Conservation (phyloP, 2,888 invertebrate species). For the Gari tellinella region DNA sequence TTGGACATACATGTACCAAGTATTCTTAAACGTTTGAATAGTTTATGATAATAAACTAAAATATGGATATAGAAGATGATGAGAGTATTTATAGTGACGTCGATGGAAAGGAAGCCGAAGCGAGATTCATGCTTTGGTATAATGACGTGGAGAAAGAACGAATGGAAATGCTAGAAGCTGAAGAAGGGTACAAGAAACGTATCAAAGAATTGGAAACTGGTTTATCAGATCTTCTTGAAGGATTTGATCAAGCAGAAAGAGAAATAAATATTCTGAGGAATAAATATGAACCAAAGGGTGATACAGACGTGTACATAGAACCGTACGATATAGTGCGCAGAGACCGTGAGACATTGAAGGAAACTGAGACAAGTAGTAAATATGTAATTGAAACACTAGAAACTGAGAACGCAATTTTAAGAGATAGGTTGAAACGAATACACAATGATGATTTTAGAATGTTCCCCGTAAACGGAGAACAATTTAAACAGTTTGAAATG, state of each 20-base stretch:
- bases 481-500: too few relatives aligned
- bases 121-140: slow-evolving; percentile 42
- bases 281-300: slow-evolving; percentile 37
- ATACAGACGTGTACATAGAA: slow-evolving; percentile 1
- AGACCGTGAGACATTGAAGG: slow-evolving; percentile 14
- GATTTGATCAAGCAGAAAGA: slow-evolving; percentile 30
- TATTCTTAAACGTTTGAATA: too few relatives aligned
- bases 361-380: slow-evolving; percentile 19
- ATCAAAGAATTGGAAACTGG: slow-evolving; percentile 37
- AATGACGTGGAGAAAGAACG: slow-evolving; percentile 29
- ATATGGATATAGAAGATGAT: too few relatives aligned
- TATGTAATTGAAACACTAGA: slow-evolving; percentile 11
- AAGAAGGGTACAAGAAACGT: slow-evolving; percentile 34
- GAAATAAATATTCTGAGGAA: slow-evolving; percentile 28
- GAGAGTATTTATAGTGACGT: not conserved
- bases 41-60: too few relatives aligned
- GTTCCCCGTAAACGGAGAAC: too few relatives aligned
- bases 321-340: slow-evolving; percentile 10
- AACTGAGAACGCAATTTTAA: not conserved
- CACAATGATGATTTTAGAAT: too few relatives aligned
- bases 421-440: too few relatives aligned
- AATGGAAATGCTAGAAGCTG: slow-evolving; percentile 24
- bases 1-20: too few relatives aligned
- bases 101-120: slow-evolving; percentile 33
- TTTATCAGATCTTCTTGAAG: slow-evolving; percentile 19